Evolutionary conservation across 2,888 invertebrate species (phyloP).

Genomic region (Periphyllus acericola): DNA sequence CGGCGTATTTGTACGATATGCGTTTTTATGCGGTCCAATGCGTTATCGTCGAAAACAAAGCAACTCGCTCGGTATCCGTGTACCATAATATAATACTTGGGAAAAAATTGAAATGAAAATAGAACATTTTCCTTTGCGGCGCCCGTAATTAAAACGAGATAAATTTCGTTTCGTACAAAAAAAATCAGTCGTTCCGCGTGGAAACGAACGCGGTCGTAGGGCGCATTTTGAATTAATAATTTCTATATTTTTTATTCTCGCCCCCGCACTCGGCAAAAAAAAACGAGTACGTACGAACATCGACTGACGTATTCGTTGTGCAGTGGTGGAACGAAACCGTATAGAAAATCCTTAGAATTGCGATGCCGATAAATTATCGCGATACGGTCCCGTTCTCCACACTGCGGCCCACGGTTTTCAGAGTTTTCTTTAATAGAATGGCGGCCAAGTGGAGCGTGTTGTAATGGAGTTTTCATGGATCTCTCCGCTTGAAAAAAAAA

Average conservation of each 20-base stretch:
- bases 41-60: slow-evolving; percentile 11
- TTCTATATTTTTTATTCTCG: background rate
- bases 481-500: background rate
- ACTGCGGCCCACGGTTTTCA: background rate
- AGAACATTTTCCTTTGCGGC: too few species aligned
- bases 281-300: background rate
- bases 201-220: background rate
- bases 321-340: background rate
- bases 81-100: too few species aligned
- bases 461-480: slow-evolving; percentile 41
- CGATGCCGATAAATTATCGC: slow-evolving; percentile 19
- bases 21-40: background rate
- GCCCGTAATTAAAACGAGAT: too few species aligned
- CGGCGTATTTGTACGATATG: background rate
- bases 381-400: slow-evolving; percentile 1
- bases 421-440: background rate
- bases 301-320: background rate
- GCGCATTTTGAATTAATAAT: background rate
- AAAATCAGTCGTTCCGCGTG: too few species aligned
- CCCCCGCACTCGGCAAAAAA: background rate
- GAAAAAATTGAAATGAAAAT: too few species aligned
- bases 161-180: too few species aligned
- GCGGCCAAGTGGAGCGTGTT: background rate
- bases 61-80: background rate
- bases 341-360: slow-evolving; percentile 11